Evolutionary conservation across 2,888 invertebrate species (phyloP), one percentile per base, ranked within the genome.

Genomic region (Drosophila mayaguana): DNA sequence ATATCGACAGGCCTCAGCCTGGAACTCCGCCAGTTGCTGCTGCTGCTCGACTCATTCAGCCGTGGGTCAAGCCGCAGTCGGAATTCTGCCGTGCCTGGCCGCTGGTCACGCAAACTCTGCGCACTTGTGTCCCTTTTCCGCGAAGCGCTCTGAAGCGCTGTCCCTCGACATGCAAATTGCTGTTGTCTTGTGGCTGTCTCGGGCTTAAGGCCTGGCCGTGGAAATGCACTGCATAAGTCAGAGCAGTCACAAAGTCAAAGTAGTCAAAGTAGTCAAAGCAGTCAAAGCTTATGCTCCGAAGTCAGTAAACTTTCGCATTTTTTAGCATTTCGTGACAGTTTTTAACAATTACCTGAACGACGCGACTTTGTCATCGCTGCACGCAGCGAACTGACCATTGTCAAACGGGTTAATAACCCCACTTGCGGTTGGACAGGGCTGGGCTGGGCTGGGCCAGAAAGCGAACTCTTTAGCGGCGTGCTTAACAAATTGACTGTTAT

Each of bases 221-320:
- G 4, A 43, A 28, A 32, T 51, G 55, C 69, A 57, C 67, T 5
- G 53, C 28, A 56, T 22, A 38, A 40, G 66, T 38, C 67, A 57
- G 22, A 62, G 53, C 50, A 48, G 38, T 36, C 36, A 36, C 1
- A 36, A 14, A 34, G 66, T 20, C 65, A 56, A 32, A 57, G 56
- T 53, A 46, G 22, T 28, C 36, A 36, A 5, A 36, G 36, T 12
- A 34, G 66, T 20, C 65, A 56, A 32, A 57, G 56, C 48, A 46
- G 22, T 28, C 66, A 57, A 34, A 62, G 57, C 61, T 36, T 32
- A 42, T 22, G 53, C 46, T n/a, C 11, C 9, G 43, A 66, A 88
- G 88, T 86, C 80, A 75, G 64, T 83, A 72, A 88, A 88, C 86
- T 86, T 83, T 86, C 75, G 75, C 75, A 73, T 75, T 74, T 73